Conservation (phyloP, 2,113 vertebrate genomes). For the Ailurus styani region DNA sequence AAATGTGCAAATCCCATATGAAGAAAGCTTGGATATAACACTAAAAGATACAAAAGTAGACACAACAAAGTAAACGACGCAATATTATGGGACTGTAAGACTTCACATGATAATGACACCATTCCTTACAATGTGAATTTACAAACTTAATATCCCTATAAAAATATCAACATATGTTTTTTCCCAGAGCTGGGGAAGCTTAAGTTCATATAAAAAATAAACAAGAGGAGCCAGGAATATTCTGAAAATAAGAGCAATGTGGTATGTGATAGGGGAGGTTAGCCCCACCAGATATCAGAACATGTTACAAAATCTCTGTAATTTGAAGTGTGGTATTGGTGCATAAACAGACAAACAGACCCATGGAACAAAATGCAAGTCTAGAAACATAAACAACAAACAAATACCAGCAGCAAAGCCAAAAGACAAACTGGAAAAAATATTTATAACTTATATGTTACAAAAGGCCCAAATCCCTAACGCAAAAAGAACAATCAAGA, state of each 20-base stretch:
- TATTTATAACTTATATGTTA: neutral
- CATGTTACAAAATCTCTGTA: neutral
- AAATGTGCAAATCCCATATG: neutral
- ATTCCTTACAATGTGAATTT: neutral
- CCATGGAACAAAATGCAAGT: neutral
- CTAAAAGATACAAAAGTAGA: slow-evolving; percentile 9
- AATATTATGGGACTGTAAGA: neutral
- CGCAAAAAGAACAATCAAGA: neutral
- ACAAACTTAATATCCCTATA: neutral
- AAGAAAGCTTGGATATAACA: neutral
- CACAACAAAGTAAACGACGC: neutral
- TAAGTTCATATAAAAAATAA: neutral
- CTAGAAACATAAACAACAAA: neutral
- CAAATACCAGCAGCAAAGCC: neutral
- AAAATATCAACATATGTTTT: neutral
- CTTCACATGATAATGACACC: neutral
- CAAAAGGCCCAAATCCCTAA: neutral
- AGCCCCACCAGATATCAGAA: neutral
- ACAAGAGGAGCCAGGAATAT: slow-evolving; percentile 5
- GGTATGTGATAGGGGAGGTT: neutral
- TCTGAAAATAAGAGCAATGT: neutral
- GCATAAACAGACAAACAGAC: neutral
- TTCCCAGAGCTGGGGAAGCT: neutral
- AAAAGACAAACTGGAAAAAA: neutral
- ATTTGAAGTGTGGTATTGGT: neutral